Evolutionary conservation across 2,888 invertebrate genomes (phyloP), one percentile per base, ranked within the genome.

Genomic region (Dolichomitus sp.): DNA sequence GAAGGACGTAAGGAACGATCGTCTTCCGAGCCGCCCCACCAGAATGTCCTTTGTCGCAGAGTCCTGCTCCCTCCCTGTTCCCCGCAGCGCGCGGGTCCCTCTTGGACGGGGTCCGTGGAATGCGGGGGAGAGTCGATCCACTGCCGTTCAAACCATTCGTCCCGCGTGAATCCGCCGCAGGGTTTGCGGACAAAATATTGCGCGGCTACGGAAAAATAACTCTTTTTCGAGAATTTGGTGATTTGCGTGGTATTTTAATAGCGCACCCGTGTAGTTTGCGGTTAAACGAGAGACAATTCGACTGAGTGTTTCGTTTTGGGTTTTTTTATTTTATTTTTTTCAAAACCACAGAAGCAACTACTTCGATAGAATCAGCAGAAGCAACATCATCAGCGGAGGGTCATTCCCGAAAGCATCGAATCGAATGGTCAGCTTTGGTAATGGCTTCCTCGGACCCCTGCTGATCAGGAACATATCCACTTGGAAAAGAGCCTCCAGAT

Each of bases 1-100:
- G 17, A 65, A 76, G 84, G 74, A 75, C 33, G 45, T 37, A 54
- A 65, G 70, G 65, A 54, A 37, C 42, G 70, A n/a, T 65, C 70
- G 63, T 72, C 70, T 19, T 48, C 42, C 65, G 63, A 72, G 73
- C 79, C 75, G 73, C 84, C 88, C 89, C 90, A 89, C 89, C 90
- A 91, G 91, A 91, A 90, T 92, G 92, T 92, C 92, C 92, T 92
- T 91, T 92, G 92, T 92, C 92, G 92, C 91, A 85, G 85, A 76
- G 83, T 76, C 85, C 83, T 75, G 76, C 66, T 80, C 83, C 65
- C 72, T 84, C 70, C 57, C 78, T 78, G 74, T 68, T 30, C 59
- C 81, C 65, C 59, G 66, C 57, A 42, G 45, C 66, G 80, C 27
- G 83, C 48, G 77, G 59, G 85, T 83, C 86, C 84, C 87, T 87